These are phyloP conservation scores for Pogonocherus hispidulus DNA, from an alignment of 2,888 invertebrate species.

Conservation along the genomic window DNA sequence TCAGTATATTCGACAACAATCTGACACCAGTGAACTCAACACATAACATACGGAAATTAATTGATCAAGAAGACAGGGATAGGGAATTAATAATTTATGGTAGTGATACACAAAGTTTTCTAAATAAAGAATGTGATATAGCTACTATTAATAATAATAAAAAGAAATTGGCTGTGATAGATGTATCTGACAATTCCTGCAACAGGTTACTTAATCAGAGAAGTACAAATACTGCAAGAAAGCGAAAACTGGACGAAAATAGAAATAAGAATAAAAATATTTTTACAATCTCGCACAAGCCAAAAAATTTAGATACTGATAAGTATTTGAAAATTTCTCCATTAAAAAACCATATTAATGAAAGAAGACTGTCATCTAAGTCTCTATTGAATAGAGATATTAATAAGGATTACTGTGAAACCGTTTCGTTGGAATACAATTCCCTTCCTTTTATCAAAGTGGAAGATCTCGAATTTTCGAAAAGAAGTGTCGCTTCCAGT, in stretches of 20 bases:
- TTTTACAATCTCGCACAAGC: slow-evolving; percentile 41
- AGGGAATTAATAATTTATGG: slow-evolving; percentile 19
- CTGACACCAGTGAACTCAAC: slow-evolving; percentile 39
- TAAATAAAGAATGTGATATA: slow-evolving; percentile 33
- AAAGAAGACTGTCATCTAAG: slow-evolving; percentile 43
- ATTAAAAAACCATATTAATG: slow-evolving; percentile 41
- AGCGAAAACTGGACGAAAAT: slow-evolving; percentile 23
- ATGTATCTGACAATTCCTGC: slow-evolving; percentile 49
- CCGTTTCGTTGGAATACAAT: slow-evolving; percentile 51
- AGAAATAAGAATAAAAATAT: slow-evolving; percentile 35
- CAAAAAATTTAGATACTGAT: slow-evolving; percentile 47
- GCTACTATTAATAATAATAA: slow-evolving; percentile 12
- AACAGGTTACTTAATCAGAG: slow-evolving; percentile 45
- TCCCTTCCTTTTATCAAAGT: slow-evolving; percentile 59
- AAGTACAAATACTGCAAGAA: slow-evolving; percentile 22
- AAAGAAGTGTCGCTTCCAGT: slow-evolving; percentile 5
- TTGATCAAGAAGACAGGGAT: slow-evolving; percentile 25
- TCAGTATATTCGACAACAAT: slow-evolving; percentile 33
- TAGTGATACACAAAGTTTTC: slow-evolving; percentile 8
- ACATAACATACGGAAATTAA: slow-evolving; percentile 13
- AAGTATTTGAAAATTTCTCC: slow-evolving; percentile 52
- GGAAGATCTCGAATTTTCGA: slow-evolving; percentile 22
- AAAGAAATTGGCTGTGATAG: slow-evolving; percentile 49
- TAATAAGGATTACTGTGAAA: slow-evolving; percentile 43
- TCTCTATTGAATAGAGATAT: slow-evolving; percentile 34